phyloP scores from a whole-genome alignment of 2,888 invertebrate genomes.

The Lasioglossum figueresi region DNA sequence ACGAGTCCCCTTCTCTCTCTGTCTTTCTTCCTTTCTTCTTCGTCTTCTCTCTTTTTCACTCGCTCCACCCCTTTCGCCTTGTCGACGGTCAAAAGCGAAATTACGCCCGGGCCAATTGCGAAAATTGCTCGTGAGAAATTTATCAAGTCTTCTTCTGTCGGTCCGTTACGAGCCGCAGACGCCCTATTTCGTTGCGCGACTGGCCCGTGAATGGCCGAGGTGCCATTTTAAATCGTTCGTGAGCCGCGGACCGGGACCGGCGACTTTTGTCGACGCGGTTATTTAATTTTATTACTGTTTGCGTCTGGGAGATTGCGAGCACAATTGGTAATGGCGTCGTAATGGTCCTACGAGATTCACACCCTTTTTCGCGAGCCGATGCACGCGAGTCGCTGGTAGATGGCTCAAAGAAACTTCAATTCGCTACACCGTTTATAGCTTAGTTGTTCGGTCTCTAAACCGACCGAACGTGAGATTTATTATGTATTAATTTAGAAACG shows the following conservation, averaged over 20 bases:
- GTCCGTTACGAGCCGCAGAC: constrained; percentile 4
- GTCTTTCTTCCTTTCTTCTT: no score
- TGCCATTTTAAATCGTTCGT: constrained; percentile 19
- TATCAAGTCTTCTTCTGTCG: constrained; percentile 33
- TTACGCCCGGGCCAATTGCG: constrained; percentile 58
- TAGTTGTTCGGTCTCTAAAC: no score
- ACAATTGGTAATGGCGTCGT: constrained; percentile 7
- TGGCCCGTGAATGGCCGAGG: not conserved
- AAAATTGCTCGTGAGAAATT: constrained; percentile 61
- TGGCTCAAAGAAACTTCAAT: not conserved
- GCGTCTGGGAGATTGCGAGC: constrained; percentile 13
- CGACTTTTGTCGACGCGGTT: not conserved
- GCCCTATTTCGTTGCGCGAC: not conserved
- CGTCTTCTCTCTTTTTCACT: not conserved
- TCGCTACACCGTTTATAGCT: not conserved
- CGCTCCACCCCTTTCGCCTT: not conserved
- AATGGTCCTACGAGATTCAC: no score
- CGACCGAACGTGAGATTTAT: no score
- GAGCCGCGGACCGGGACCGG: not conserved
- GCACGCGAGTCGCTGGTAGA: not conserved
- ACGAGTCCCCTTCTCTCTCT: constrained; percentile 10
- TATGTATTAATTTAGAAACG: no score
- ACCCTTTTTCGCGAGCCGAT: not conserved
- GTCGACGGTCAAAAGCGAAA: constrained; percentile 53
- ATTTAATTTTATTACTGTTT: constrained; percentile 20